phyloP scores from a whole-genome alignment of 1,140 invertebrate genomes.

The Tribolium castaneum region DNA sequence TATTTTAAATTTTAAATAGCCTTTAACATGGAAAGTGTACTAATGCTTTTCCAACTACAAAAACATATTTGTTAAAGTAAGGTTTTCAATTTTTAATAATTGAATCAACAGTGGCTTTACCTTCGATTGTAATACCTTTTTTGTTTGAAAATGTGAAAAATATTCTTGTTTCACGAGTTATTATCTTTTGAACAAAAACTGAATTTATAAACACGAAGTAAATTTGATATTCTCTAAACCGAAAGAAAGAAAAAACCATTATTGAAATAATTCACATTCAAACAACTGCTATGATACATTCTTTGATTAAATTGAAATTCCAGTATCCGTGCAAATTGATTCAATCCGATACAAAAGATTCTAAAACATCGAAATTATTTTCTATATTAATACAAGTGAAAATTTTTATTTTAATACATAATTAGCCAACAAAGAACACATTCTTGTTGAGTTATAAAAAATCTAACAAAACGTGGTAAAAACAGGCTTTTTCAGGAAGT shows the following conservation, averaged over 20 bases:
- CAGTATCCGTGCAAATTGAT: neutral
- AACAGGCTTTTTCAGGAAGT: neutral
- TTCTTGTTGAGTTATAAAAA: neutral
- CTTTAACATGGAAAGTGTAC: too few relatives aligned
- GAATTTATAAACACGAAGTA: too few relatives aligned
- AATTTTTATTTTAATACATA: neutral
- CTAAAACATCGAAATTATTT: neutral
- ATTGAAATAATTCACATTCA: neutral
- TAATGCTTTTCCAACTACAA: too few relatives aligned
- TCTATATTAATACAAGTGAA: neutral
- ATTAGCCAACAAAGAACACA: neutral
- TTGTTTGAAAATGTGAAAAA: too few relatives aligned
- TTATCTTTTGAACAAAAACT: too few relatives aligned
- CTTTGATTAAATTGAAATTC: neutral
- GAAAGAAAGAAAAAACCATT: neutral
- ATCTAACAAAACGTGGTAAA: neutral
- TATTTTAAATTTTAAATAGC: too few relatives aligned
- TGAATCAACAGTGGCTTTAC: too few relatives aligned
- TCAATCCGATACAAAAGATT: neutral
- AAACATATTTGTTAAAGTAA: too few relatives aligned
- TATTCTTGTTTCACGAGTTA: too few relatives aligned
- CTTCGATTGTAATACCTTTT: too few relatives aligned
- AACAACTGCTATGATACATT: neutral
- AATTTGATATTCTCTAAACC: too few relatives aligned
- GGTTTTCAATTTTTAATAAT: too few relatives aligned